These are phyloP conservation scores for silkworm (Bombyx mori) DNA, from an alignment of 1,140 invertebrate genomes.

Conservation along the genomic window ASM3026992v2 NC_085124.1:8645001-8645500, in stretches of 20 bases:
- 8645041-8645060: slow-evolving; percentile 80
- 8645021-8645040: slow-evolving; percentile 75
- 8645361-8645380: no score
- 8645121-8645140: slow-evolving; percentile 33
- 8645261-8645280: slow-evolving; percentile 53
- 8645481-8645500: no score
- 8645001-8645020: slow-evolving; percentile 77
- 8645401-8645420: no score
- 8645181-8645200: slow-evolving; percentile 51
- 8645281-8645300: slow-evolving; percentile 54
- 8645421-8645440: no score
- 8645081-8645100: slow-evolving; percentile 73
- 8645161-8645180: slow-evolving; percentile 41
- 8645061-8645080: slow-evolving; percentile 76
- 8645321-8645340: slow-evolving; percentile 40
- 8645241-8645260: slow-evolving; percentile 64
- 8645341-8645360: slow-evolving; percentile 34
- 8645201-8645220: slow-evolving; percentile 41
- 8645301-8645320: slow-evolving; percentile 57
- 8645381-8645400: no score
- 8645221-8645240: slow-evolving; percentile 47
- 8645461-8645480: no score
- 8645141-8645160: slow-evolving; percentile 36
- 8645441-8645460: no score
- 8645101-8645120: slow-evolving; percentile 31